Base-by-base conservation (phyloP, 1,140 invertebrate species). In the Diabrotica virgifera region DNA sequence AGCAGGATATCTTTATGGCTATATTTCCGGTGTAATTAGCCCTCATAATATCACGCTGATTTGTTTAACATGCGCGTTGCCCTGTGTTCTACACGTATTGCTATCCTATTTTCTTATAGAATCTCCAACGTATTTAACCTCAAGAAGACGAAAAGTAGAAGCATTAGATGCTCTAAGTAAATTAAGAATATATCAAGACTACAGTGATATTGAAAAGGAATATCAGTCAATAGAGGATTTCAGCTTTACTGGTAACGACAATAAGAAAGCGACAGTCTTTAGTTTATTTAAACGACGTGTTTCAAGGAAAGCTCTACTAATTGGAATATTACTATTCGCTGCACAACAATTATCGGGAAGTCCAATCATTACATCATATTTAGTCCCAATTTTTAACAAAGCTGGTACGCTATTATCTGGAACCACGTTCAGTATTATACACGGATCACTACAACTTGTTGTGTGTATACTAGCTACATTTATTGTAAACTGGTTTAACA, bases 361-460 rank as follows among this genome's bases (percentile, higher is more conserved):
- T 36, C 5, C 5, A 36, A 0, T 52, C 5, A 37, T 62, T 35
- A 37, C 12, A n/a, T 6, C 35, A 9, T 62, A 37, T 53, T 24
- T 62, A 14, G 51, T 9, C 12, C n/a, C 51, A 5, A 62, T 62
- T 36, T 62, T 62, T 37, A 53, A 46, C 4, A 35, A 53, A 12
- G 13, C 52, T 14, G 24, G 12, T 6, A 35, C 51, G 6, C 5
- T 0, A 7, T 9, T 62, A 35, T 53, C 60, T 12, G 60, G 51
- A 38, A 55, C 53, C 13, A 9, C 24, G 1, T 5, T 55, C n/a
- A 37, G 36, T 38, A 62, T 55, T n/a, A 36, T 62, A 55, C 14
- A 36, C 9, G 53, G 60, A 14, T 13, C 40, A 5, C 7, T 62
- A 6, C 35, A 62, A 52, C 6, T 62, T 13, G 9, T 9, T 6